Percentiles rank a stretch among this genome's conserved stretches.
Conservation (phyloP, 1,140 invertebrate genomes). For the Micrasema longulum region DNA sequence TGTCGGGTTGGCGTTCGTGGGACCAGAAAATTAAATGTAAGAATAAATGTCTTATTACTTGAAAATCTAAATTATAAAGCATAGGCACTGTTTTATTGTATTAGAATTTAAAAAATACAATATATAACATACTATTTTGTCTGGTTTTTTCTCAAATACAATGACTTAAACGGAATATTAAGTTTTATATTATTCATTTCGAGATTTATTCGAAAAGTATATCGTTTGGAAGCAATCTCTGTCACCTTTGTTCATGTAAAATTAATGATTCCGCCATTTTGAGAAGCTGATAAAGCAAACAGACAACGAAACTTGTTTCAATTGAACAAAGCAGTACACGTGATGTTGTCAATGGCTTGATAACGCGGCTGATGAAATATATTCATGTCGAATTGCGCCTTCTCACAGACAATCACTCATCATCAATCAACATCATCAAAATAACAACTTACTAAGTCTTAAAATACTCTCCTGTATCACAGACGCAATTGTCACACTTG, state of each 20-base stretch:
- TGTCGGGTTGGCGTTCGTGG: no score
- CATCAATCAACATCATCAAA: constrained; percentile 49
- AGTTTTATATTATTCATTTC: constrained; percentile 1
- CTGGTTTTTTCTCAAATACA: no score
- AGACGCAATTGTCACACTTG: constrained; percentile 50
- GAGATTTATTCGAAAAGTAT: constrained; percentile 1
- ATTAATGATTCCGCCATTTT: constrained; percentile 22
- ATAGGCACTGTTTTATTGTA: no score
- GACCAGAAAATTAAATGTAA: no score
- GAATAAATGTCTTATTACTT: no score
- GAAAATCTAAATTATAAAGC: no score
- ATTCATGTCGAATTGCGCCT: constrained; percentile 45
- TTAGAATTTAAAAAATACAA: no score
- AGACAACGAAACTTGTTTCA: constrained; percentile 37
- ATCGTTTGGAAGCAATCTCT: constrained; percentile 30
- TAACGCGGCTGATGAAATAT: constrained; percentile 38
- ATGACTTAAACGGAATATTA: no score
- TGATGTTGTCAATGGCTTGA: constrained; percentile 40
- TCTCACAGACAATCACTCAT: constrained; percentile 41
- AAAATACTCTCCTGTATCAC: neutral
- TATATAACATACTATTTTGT: no score
- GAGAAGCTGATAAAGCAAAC: constrained; percentile 19
- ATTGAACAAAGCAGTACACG: constrained; percentile 29
- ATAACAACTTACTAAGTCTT: constrained; percentile 24
- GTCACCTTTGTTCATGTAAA: constrained; percentile 23